Base-by-base conservation (phyloP, 2,113 vertebrate species). In the Laterallus jamaicensis region DNA sequence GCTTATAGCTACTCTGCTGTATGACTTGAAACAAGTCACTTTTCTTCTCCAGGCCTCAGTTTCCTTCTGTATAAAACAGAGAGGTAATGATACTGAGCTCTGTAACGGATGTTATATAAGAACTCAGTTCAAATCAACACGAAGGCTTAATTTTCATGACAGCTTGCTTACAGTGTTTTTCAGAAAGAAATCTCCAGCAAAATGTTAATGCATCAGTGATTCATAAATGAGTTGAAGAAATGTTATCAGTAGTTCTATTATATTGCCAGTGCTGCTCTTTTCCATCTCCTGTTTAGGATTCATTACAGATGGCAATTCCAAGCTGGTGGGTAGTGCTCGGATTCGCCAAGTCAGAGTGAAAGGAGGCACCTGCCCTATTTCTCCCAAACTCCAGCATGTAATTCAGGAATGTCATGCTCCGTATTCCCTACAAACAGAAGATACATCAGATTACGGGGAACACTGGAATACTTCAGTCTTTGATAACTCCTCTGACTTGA, bases 281-380 rank as follows among this genome's bases (percentile, higher is more conserved):
- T 92, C 62, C 60, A 26, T 92, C 69, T 88, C 76, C 69, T 67
- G 5, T 71, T 67, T 63, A 99, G 99, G 99, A 70, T 99, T 99
- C 94, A 98, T 99, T 95, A 99, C 99, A 40, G 99, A 99, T 83
- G 99, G 99, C 93, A 99, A 99, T 89, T 98, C 99, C 83, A 99
- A 99, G 96, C 96, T 99, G 89, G 98, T 99, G 70, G 99, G 99
- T 22, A 98, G 98, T 20, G 98, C 98, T 68, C 98, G 98, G 85
- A 97, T 99, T 82, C 99, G 99, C 47, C 99, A 99, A 97, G 97
- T 99, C 75, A 98, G 99, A 93, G 98, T 99, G 75, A 98, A 86
- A 92, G 98, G 97, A 88, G 95, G 97, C 87, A 98, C 98, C 32
- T 99, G 99, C 77, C 93, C 64, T 5, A 47, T 98, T 62, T 95